These are phyloP conservation scores for Melinaea menophilus DNA, from an alignment of 2,888 invertebrate species.

Conservation along the genomic window DNA sequence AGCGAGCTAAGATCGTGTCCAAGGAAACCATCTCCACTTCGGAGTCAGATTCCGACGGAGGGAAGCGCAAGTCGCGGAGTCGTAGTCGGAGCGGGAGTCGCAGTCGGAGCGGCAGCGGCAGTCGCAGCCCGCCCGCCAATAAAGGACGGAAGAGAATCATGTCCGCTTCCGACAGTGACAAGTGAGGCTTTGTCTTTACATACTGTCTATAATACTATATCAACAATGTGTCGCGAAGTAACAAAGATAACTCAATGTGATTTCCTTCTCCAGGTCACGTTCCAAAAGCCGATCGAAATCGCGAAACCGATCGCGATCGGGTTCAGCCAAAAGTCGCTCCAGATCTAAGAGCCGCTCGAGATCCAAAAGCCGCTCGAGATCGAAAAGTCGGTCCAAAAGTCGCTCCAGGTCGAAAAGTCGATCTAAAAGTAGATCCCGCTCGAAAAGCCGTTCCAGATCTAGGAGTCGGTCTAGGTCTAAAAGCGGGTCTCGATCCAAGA, in stretches of 20 bases:
- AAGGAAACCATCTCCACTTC: constrained; percentile 97
- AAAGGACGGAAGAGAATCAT: constrained; percentile 78
- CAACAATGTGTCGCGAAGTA: too few relatives aligned
- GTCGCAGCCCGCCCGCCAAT: constrained; percentile 64
- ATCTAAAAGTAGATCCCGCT: constrained; percentile 54
- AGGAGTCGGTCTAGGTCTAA: constrained; percentile 50
- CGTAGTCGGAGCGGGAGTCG: constrained; percentile 45
- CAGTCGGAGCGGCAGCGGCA: constrained; percentile 74
- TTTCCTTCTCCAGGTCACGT: constrained; percentile 43
- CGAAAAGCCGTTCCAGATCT: constrained; percentile 48
- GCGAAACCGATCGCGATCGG: constrained; percentile 53
- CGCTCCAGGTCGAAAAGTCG: constrained; percentile 52
- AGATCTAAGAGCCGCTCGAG: constrained; percentile 49
- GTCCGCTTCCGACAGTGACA: constrained; percentile 80
- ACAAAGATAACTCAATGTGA: too few relatives aligned
- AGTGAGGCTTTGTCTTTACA: constrained; percentile 40
- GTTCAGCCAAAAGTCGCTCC: constrained; percentile 45
- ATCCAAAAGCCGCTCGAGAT: constrained; percentile 48
- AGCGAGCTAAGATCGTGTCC: constrained; percentile 92
- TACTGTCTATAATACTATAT: too few relatives aligned
- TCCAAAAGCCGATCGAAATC: constrained; percentile 65
- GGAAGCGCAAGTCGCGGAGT: constrained; percentile 48
- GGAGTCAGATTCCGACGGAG: constrained; percentile 84
- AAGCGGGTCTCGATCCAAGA: constrained; percentile 51
- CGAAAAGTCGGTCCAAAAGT: constrained; percentile 53